Conservation (phyloP, 2,797 vertebrate genomes). For the Enteromius viviparus region DNA sequence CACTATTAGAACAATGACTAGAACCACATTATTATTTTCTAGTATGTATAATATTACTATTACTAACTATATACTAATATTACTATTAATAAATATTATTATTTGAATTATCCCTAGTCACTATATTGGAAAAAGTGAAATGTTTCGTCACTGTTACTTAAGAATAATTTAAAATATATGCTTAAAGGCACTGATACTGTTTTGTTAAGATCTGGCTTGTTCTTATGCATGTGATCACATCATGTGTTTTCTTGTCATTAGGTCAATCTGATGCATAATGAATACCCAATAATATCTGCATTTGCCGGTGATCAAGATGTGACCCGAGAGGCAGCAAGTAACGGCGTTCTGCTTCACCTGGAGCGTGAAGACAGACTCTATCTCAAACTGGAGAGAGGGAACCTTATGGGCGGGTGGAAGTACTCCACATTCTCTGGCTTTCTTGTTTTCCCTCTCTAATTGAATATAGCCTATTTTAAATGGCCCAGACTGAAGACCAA, state of each 20-base stretch:
- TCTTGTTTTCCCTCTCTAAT: constrained; percentile 89
- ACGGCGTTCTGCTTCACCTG: constrained; percentile 87
- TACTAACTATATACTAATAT: too few relatives aligned
- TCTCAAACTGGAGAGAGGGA: constrained; percentile 87
- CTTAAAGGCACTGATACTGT: neutral
- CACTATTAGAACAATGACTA: neutral
- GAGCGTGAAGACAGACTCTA: constrained; percentile 88
- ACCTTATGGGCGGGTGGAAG: constrained; percentile 91
- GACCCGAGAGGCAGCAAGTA: constrained; percentile 89
- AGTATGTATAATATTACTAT: neutral
- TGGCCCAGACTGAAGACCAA: constrained; percentile 21
- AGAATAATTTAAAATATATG: neutral
- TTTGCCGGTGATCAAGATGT: constrained; percentile 90
- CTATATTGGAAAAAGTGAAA: neutral
- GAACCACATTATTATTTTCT: neutral
- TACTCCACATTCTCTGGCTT: constrained; percentile 91
- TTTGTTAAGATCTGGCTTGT: neutral
- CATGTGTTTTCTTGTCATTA: constrained; percentile 56
- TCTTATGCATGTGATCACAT: neutral
- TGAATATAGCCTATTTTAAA: constrained; percentile 2
- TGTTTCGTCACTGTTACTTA: neutral
- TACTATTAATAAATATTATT: neutral
- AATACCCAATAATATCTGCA: constrained; percentile 88
- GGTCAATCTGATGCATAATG: constrained; percentile 91
- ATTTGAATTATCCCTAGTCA: neutral